Evolutionary conservation across 2,113 vertebrate genomes (phyloP).

Genomic region (Oceanites oceanicus): DNA sequence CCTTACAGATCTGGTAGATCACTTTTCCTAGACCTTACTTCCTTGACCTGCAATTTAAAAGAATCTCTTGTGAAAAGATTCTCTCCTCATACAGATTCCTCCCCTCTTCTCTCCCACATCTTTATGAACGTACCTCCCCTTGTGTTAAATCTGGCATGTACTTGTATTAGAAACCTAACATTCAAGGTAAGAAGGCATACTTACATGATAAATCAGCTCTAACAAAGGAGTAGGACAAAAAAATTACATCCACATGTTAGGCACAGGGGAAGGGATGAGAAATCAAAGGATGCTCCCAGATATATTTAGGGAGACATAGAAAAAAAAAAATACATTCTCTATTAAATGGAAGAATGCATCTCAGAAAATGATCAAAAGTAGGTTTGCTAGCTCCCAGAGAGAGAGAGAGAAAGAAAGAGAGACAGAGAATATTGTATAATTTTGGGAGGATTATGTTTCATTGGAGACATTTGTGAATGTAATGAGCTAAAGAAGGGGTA

Average conservation of each 20-base stretch:
- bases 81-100: background rate
- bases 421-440: background rate
- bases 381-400: background rate
- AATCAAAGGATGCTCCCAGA: background rate
- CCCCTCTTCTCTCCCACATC: background rate
- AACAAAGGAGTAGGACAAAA: background rate
- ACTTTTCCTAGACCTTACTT: background rate
- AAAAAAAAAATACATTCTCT: background rate
- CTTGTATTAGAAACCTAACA: background rate
- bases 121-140: background rate
- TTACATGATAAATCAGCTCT: background rate
- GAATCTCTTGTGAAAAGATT: background rate
- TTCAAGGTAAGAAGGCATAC: background rate
- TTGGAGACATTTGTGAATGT: background rate
- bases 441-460: slow-evolving; percentile 14
- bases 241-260: background rate
- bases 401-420: background rate
- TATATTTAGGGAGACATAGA: background rate
- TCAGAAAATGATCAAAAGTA: slow-evolving; percentile 1
- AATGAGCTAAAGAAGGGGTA: slow-evolving; percentile 20
- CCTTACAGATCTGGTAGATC: background rate
- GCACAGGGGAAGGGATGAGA: background rate
- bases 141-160: background rate
- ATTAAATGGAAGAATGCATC: background rate
- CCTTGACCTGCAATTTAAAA: background rate